These are phyloP conservation scores for Polyploca ridens DNA, from an alignment of 2,888 invertebrate species.

Conservation along the genomic window DNA sequence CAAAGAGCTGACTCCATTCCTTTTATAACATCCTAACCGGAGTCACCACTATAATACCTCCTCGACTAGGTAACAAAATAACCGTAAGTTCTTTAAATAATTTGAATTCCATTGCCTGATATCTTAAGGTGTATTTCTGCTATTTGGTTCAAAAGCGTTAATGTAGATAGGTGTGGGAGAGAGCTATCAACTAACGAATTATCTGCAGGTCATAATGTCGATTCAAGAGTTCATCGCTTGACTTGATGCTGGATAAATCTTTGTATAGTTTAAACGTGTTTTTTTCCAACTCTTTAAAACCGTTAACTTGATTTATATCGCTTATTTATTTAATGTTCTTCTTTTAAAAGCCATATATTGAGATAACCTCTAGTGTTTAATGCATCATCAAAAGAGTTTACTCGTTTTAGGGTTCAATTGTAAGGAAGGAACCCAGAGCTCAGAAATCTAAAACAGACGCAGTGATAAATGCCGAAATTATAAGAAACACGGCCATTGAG, in stretches of 20 bases:
- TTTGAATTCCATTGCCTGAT: conserved; percentile 10
- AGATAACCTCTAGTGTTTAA: not conserved
- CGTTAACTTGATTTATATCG: not conserved
- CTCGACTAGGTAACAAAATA: conserved; percentile 20
- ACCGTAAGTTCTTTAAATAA: conserved; percentile 13
- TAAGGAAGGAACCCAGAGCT: not conserved
- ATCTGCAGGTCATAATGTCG: conserved; percentile 18
- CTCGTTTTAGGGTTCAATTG: not conserved
- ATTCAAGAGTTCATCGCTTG: conserved; percentile 31
- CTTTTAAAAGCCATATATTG: not conserved
- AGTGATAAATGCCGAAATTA: no score
- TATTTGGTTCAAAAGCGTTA: not conserved
- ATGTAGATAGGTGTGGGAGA: conserved; percentile 7
- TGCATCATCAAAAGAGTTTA: not conserved
- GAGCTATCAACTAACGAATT: not conserved
- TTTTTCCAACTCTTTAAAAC: conserved; percentile 1
- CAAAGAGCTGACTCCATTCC: conserved; percentile 41
- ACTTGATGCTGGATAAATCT: conserved; percentile 10
- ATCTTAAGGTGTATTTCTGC: not conserved
- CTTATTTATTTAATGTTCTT: not conserved
- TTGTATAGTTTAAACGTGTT: not conserved
- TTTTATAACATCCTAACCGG: conserved; percentile 55
- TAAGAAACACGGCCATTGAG: no score
- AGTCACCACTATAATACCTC: conserved; percentile 32
- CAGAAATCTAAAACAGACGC: not conserved